Percentiles rank a stretch among this genome's conserved stretches.
Conservation (phyloP, 2,888 invertebrate genomes). For the Horisme vitalbata region DNA sequence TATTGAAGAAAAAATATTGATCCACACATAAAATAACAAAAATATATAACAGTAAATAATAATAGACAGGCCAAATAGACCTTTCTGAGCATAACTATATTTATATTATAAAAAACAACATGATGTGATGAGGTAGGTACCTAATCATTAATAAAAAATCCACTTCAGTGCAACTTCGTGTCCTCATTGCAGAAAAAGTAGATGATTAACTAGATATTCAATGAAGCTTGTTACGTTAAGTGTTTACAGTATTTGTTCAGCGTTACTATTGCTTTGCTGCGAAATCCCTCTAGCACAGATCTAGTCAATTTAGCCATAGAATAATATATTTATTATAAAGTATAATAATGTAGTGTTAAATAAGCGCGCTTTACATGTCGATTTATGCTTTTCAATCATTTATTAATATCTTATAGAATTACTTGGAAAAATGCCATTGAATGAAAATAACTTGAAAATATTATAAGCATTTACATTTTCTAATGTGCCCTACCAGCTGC, state of each 20-base stretch:
- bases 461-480: too few relatives aligned
- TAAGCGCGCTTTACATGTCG: conserved; percentile 26
- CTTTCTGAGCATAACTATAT: too few relatives aligned
- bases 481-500: too few relatives aligned
- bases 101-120: too few relatives aligned
- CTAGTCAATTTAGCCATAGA: conserved; percentile 59
- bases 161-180: conserved; percentile 6
- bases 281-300: conserved; percentile 51
- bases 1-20: too few relatives aligned
- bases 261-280: conserved; percentile 47
- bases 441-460: too few relatives aligned
- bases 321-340: conserved; percentile 46
- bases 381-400: conserved; percentile 21
- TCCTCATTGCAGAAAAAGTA: conserved; percentile 14
- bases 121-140: too few relatives aligned
- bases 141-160: neutral
- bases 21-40: too few relatives aligned
- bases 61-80: too few relatives aligned
- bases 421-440: too few relatives aligned
- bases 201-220: conserved; percentile 22
- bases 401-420: too few relatives aligned
- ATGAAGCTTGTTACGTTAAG: conserved; percentile 38
- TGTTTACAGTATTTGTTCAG: conserved; percentile 41
- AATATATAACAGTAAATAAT: too few relatives aligned
- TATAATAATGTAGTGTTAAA: conserved; percentile 21